Evolutionary conservation across 2,113 vertebrate genomes (phyloP).

Genomic region (Shinisaurus crocodilurus): DNA sequence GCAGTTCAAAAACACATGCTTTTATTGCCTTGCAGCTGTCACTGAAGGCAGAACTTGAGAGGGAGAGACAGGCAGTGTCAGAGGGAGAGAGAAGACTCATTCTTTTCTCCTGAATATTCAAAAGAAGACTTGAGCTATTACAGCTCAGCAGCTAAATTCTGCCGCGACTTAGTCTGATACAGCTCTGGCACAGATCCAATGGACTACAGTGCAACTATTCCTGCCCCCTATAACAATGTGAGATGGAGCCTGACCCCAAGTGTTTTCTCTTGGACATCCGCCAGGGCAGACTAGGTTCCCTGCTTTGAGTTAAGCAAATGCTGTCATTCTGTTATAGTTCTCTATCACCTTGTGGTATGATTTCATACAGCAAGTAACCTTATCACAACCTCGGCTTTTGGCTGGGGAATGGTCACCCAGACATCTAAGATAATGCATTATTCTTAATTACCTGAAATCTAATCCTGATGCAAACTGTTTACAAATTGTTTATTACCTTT

Average conservation of each 20-base stretch:
- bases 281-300: slow-evolving; percentile 16
- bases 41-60: neutral
- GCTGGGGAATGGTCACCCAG: slow-evolving; percentile 29
- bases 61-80: neutral
- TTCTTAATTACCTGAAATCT: slow-evolving; percentile 68
- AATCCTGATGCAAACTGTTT: slow-evolving; percentile 59
- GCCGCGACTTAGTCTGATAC: slow-evolving; percentile 12
- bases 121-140: slow-evolving; percentile 30
- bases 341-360: slow-evolving; percentile 51
- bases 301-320: slow-evolving; percentile 32
- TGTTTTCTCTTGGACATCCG: slow-evolving; percentile 3
- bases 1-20: slow-evolving; percentile 24
- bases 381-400: slow-evolving; percentile 43
- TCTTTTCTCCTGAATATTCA: slow-evolving; percentile 52
- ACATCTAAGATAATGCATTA: slow-evolving; percentile 57
- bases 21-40: slow-evolving; percentile 50
- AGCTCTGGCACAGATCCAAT: slow-evolving; percentile 41
- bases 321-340: slow-evolving; percentile 34
- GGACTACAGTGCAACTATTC: slow-evolving; percentile 5
- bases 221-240: slow-evolving; percentile 27
- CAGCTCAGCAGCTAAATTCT: slow-evolving; percentile 33
- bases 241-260: neutral
- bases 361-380: slow-evolving; percentile 63
- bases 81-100: slow-evolving; percentile 23
- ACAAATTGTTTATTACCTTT: slow-evolving; percentile 64